Conservation (phyloP, 2,113 vertebrate genomes). For the Saccopteryx bilineata region DNA sequence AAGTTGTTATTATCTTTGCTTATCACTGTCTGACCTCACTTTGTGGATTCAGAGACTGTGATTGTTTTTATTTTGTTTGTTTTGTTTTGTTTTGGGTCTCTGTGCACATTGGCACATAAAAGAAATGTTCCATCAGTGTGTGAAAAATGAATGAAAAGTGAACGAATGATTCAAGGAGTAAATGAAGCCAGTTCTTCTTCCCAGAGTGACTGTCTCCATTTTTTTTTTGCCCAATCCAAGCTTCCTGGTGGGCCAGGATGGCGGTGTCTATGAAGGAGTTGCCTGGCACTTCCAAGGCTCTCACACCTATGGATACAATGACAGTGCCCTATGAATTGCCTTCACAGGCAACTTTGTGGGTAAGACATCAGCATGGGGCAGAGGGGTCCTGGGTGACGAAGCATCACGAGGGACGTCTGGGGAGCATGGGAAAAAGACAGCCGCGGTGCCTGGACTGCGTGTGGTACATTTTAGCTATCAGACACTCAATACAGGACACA, state of each 20-base stretch:
- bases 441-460: not conserved
- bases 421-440: not conserved
- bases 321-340: conserved; percentile 88
- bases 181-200: not conserved
- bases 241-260: conserved; percentile 89
- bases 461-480: not conserved
- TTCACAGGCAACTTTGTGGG: conserved; percentile 88
- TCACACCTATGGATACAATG: conserved; percentile 88
- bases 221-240: conserved; percentile 76
- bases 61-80: not conserved
- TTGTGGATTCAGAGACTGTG: not conserved
- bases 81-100: not conserved
- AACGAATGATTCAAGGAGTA: not conserved
- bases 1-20: not conserved
- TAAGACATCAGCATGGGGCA: not conserved
- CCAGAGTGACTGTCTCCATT: not conserved
- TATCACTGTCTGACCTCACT: not conserved
- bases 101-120: not conserved
- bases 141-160: not conserved
- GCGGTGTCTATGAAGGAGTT: conserved; percentile 90
- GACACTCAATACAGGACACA: not conserved
- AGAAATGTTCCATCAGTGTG: not conserved
- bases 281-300: conserved; percentile 90
- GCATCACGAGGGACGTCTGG: not conserved
- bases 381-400: not conserved